Conservation (phyloP, 1,140 invertebrate genomes). For the Archivesica marissinica region DNA sequence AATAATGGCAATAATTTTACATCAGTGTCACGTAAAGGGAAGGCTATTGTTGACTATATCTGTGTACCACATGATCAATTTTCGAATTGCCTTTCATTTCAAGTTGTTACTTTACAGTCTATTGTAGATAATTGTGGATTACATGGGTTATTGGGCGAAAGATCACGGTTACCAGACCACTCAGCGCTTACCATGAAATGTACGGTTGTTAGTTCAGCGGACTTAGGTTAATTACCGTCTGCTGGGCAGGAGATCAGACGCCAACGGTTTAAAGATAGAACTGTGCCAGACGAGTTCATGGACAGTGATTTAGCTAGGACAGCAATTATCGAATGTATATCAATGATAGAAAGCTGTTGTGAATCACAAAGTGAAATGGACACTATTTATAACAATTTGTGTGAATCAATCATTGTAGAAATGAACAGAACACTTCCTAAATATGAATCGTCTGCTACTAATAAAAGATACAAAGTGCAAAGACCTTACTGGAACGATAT, state of each 20-base stretch:
- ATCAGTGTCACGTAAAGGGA: conserved; percentile 9
- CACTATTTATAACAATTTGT: conserved; percentile 43
- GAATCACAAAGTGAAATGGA: conserved; percentile 58
- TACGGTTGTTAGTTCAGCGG: neutral
- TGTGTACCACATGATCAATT: conserved; percentile 16
- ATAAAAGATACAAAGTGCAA: neutral
- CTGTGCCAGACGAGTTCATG: neutral
- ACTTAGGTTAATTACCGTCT: neutral
- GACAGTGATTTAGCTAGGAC: neutral
- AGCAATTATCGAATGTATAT: neutral
- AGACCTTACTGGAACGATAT: conserved; percentile 66
- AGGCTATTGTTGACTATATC: conserved; percentile 26
- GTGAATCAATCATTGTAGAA: conserved; percentile 25
- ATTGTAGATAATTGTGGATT: neutral
- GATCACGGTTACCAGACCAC: neutral
- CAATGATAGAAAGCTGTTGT: neutral
- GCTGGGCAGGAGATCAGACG: neutral
- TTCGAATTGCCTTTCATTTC: neutral
- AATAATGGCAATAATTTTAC: neutral
- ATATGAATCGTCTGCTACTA: neutral
- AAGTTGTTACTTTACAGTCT: conserved; percentile 6
- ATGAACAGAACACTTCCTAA: conserved; percentile 41
- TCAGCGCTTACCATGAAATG: neutral
- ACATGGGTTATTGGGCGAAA: neutral
- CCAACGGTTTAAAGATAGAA: neutral